phyloP scores from a whole-genome alignment of 2,797 vertebrate genomes.

The Acipenser oxyrinchus region DNA sequence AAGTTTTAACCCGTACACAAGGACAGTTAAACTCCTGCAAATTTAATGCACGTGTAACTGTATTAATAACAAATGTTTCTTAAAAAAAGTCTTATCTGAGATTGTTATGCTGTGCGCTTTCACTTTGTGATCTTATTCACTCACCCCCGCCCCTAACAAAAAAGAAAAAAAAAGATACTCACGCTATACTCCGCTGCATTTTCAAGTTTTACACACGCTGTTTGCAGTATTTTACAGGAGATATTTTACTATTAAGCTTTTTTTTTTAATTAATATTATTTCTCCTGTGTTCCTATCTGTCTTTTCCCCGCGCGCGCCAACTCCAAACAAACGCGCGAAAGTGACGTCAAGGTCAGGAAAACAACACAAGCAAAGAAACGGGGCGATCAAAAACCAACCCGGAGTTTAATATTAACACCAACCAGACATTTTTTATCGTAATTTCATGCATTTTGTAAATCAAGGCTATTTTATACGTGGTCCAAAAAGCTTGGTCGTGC shows the following conservation, averaged over 20 bases:
- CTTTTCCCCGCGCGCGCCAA: slow-evolving; percentile 35
- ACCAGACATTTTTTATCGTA: too few species aligned
- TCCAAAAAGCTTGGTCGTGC: too few species aligned
- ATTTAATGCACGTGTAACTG: too few species aligned
- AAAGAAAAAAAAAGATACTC: slow-evolving; percentile 32
- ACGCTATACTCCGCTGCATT: slow-evolving; percentile 72
- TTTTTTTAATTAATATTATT: background rate
- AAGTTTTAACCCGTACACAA: too few species aligned
- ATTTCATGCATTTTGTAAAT: too few species aligned
- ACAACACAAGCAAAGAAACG: background rate
- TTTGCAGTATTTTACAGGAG: too few species aligned
- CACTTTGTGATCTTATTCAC: background rate
- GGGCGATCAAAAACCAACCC: background rate
- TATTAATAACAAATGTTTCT: too few species aligned
- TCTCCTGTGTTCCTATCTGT: background rate
- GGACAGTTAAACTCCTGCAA: too few species aligned
- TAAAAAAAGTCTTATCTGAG: too few species aligned
- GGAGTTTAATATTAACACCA: too few species aligned
- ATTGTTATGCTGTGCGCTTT: too few species aligned
- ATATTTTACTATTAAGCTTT: background rate
- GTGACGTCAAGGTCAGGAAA: slow-evolving; percentile 16
- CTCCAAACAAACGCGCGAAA: slow-evolving; percentile 57
- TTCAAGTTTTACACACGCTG: slow-evolving; percentile 8
- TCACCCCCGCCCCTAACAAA: background rate
- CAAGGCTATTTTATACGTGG: too few species aligned